Base-by-base conservation (phyloP, 2,888 invertebrate genomes). In the Melinaea marsaeus region DNA sequence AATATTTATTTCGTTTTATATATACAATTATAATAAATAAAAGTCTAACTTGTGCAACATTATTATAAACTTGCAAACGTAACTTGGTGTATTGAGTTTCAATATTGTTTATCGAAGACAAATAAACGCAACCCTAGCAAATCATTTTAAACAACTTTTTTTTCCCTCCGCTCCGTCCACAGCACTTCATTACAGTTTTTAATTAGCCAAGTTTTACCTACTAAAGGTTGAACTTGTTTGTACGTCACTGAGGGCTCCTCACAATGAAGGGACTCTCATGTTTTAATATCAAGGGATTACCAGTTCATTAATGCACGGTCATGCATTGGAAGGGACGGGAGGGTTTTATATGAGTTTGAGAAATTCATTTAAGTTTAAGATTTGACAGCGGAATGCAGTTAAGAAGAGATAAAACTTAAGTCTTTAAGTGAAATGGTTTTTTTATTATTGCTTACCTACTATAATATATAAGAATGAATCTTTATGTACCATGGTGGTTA, bases 241-340 rank as follows among this genome's bases (percentile, higher is more conserved):
- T 65, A 62, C 63, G 60, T 65, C 63, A 48, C 47, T 22, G 48
- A 57, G 65, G 57, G 48, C 58, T 60, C 66, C 69, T 65, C 61
- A 66, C 51, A 58, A 65, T 47, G 71, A 71, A 67, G 65, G 57
- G 60, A 74, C 74, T 71, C 70, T 69, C 69, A 71, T 59, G 65
- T 65, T 74, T 71, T 70, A 72, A 74, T 81, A 79, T 80, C 77
- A 74, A 70, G 72, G 72, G 76, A 81, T 84, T 83, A 83, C 76
- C 76, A 66, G 57, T 74, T 84, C 80, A 87, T 86, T 88, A 88
- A 74, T 88, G 88, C 88, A 75, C 69, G 72, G 79, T 74, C 88
- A 88, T 86, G 70, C 60, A 62, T 63, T 63, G 63, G 60, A 62
- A 64, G 62, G 63, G 47, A 55, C 59, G 32, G 9, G 32, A 32